These are phyloP conservation scores for Sandelia bainsii DNA, from an alignment of 2,797 vertebrate species.

Conservation along the genomic window DNA sequence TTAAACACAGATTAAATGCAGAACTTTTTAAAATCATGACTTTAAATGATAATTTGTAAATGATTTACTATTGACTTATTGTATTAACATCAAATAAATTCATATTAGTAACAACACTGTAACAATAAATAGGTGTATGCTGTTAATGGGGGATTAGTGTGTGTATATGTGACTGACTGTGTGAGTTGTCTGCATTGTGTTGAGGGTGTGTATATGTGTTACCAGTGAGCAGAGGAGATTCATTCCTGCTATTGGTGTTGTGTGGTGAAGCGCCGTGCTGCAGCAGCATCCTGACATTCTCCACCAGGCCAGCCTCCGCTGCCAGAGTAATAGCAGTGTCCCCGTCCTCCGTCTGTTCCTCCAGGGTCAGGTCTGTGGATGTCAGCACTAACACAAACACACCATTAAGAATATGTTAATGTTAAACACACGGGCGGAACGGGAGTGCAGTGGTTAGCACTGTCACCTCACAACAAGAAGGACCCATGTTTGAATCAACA, in stretches of 20 bases:
- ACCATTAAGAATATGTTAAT: neutral
- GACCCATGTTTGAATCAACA: too few species aligned
- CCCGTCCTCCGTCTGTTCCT: conserved; percentile 86
- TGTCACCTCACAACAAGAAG: too few species aligned
- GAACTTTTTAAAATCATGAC: neutral
- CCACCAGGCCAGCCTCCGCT: conserved; percentile 77
- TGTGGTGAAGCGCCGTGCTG: conserved; percentile 87
- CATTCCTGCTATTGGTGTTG: conserved; percentile 86
- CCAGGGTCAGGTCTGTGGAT: conserved; percentile 83
- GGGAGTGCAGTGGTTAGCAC: too few species aligned
- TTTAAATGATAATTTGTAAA: neutral
- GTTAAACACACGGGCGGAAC: too few species aligned
- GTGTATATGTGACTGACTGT: neutral
- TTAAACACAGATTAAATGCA: too few species aligned
- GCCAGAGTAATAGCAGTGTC: conserved; percentile 89
- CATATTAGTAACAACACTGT: neutral
- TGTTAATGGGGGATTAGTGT: neutral
- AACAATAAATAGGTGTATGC: neutral
- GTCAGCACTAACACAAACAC: conserved; percentile 54
- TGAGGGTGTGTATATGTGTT: conserved; percentile 45
- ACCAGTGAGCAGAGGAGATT: conserved; percentile 89
- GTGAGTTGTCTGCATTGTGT: neutral
- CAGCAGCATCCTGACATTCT: conserved; percentile 84
- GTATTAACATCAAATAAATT: neutral
- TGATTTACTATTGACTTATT: neutral